Conservation (phyloP, 2,888 invertebrate species). For the Augochlorella aurata region DNA sequence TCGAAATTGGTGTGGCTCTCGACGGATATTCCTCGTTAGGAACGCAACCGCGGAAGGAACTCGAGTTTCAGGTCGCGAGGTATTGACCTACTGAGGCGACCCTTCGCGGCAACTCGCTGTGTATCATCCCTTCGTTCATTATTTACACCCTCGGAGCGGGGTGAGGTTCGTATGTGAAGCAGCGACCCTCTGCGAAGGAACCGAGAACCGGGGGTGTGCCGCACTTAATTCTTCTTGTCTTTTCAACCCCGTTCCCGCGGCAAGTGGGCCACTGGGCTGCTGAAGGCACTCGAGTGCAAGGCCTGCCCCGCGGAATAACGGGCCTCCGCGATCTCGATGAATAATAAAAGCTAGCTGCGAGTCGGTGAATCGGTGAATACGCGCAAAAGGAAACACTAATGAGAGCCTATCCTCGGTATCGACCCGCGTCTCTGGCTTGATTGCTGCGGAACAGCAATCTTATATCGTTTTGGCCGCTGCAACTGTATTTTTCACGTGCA, state of each 20-base stretch:
- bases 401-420: slow-evolving; percentile 6
- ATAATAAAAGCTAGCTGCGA: slow-evolving; percentile 55
- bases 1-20: not conserved
- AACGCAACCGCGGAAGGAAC: slow-evolving; percentile 42
- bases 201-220: slow-evolving; percentile 51
- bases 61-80: slow-evolving; percentile 63
- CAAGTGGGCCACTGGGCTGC: slow-evolving; percentile 77
- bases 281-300: slow-evolving; percentile 58
- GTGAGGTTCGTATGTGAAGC: slow-evolving; percentile 66
- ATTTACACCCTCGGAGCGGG: slow-evolving; percentile 75
- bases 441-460: not conserved
- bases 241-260: slow-evolving; percentile 70
- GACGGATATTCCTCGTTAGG: slow-evolving; percentile 4
- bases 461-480: not conserved
- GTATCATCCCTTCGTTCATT: slow-evolving; percentile 77
- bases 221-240: slow-evolving; percentile 72
- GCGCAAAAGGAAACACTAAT: slow-evolving; percentile 38
- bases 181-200: slow-evolving; percentile 63
- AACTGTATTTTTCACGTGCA: too few relatives aligned
- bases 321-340: slow-evolving; percentile 53
- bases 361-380: slow-evolving; percentile 22
- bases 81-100: slow-evolving; percentile 77
- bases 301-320: slow-evolving; percentile 30
- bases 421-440: not conserved
- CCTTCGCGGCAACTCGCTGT: slow-evolving; percentile 61